Evolutionary conservation across 2,797 vertebrate genomes (phyloP), one percentile per base, ranked within the genome.

Genomic region (Knipowitschia caucasica): DNA sequence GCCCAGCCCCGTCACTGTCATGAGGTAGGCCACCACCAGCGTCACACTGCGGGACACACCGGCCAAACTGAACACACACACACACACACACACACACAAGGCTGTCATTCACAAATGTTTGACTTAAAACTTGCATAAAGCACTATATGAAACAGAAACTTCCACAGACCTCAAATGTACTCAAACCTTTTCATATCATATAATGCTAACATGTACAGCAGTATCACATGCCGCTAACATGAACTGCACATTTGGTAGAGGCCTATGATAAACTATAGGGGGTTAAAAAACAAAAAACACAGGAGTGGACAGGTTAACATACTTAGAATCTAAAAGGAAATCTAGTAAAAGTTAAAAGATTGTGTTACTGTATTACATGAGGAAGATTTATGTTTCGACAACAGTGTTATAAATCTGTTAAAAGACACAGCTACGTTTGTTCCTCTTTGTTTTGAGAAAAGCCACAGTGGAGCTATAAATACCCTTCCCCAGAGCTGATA

Each of bases 31-130:
- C 7, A 94, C 92, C 56, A 98, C 96, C 78, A 99, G 64, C 0
- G 95, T 99, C 53, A 96, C 94, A 0, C 96, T 98, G 47, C 96
- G 93, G 49, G 96, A 99, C 68, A 98, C 94, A 1, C 96, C 96
- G 2, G 95, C 95, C 76, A 99, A 88, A 84, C 96, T 99, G 78
- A 3, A 50, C 1, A 7, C 36, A 35, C 21, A 56, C 4, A 30
- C 1, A 7, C 30, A 30, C 0, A 35, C 23, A 25, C 1, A 49
- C 11, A 1, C 4, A 35, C n/a, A n/a, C n/a, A n/a, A n/a, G n/a
- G n/a, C 6, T 30, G 27, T 30, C 2, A 10, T 30, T 30, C 27
- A 29, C 27, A 30, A 30, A 29, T 9, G 26, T 29, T 30, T 30
- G 27, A n/a, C n/a, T n/a, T n/a, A n/a, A n/a, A n/a, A n/a, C n/a